Evolutionary conservation across 2,888 invertebrate species (phyloP), one percentile per base, ranked within the genome.

Genomic region (Atherix ibis): DNA sequence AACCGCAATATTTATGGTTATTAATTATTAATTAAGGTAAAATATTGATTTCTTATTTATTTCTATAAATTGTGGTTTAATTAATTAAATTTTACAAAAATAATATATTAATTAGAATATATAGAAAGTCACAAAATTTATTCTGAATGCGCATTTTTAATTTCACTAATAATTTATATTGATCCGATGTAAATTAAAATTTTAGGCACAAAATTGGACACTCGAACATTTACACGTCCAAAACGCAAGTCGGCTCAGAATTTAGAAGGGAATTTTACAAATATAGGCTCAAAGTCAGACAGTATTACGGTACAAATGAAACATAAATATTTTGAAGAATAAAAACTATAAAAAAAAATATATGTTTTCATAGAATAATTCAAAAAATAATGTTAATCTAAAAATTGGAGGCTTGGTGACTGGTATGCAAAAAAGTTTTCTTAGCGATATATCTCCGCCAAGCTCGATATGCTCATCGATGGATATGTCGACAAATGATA

Each of bases 201-300:
- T 44, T 30, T 43, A 59, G 59, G 49, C 32, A 51, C 51, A 41
- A 57, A 56, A 48, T 44, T 53, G 38, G 59, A 60, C 40, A 56
- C 60, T 32, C 54, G 58, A 49, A 61, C 61, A 38, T 61, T 59
- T 40, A 61, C 61, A 38, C 50, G 61, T 33, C 56, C 61, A 13
- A 58, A 57, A 44, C 50, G 56, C 37, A 53, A 53, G 46, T 43
- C 47, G 31, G 46, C 49, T 40, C 51, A 52, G 45, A 56, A 52
- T 47, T 47, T 54, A 42, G 58, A 58, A 33, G 38, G 47, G 34
- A 52, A 50, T 42, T 53, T 51, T n/a, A n/a, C n/a, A n/a, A n/a
- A n/a, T n/a, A n/a, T n/a, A n/a, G n/a, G n/a, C n/a, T n/a, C n/a
- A n/a, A n/a, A n/a, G n/a, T n/a, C n/a, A n/a, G n/a, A 27, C n/a